These are phyloP conservation scores for Crax fasciolata DNA, from an alignment of 2,797 vertebrate species.

Conservation along the genomic window DNA sequence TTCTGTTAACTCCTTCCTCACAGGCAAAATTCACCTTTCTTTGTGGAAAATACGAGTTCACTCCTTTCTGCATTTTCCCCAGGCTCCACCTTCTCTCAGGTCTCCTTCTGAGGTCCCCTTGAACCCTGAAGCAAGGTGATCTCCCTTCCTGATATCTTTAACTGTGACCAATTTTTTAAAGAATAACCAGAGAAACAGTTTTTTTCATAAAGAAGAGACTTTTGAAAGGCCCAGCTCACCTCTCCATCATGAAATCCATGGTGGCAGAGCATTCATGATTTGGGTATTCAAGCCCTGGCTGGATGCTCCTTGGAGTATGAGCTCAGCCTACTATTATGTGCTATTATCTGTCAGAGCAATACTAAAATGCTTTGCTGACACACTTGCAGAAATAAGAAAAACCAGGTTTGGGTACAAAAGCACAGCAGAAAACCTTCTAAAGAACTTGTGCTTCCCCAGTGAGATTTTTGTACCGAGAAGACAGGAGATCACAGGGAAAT, in stretches of 20 bases:
- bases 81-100: neutral
- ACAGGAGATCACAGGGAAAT: neutral
- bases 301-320: neutral
- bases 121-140: neutral
- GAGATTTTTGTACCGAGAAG: neutral
- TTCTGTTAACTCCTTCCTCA: neutral
- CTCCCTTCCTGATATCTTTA: neutral
- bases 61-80: neutral
- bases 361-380: neutral
- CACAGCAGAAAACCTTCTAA: neutral
- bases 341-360: neutral
- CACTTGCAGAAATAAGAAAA: neutral
- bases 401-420: neutral
- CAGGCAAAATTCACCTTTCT: neutral
- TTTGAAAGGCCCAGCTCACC: neutral
- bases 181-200: neutral
- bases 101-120: neutral
- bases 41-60: neutral
- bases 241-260: neutral
- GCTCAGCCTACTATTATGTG: neutral
- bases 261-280: neutral
- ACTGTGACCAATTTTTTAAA: neutral
- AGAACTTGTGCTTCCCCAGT: slow-evolving; percentile 21
- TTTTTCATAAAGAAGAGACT: neutral
- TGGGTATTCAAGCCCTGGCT: neutral